phyloP scores from a whole-genome alignment of 1,140 invertebrate genomes.

The Lasioglossum baleicum region DNA sequence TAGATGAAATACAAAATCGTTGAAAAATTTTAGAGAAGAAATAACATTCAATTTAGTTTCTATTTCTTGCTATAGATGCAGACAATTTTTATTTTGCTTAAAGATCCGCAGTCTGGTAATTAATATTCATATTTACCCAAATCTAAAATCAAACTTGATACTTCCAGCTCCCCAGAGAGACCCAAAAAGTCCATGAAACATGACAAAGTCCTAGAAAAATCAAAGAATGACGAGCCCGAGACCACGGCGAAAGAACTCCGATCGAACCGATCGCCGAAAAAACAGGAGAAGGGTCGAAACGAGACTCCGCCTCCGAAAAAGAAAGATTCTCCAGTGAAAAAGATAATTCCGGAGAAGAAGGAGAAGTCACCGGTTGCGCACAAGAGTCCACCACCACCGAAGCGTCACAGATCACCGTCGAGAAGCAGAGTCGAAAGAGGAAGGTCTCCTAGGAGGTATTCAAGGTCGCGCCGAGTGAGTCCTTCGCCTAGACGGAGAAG shows the following conservation, averaged over 20 bases:
- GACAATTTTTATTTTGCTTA: too few relatives aligned
- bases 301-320: constrained; percentile 62
- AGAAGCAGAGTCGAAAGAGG: constrained; percentile 58
- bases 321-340: constrained; percentile 61
- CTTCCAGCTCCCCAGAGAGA: constrained; percentile 69
- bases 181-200: constrained; percentile 68
- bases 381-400: constrained; percentile 47
- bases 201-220: constrained; percentile 63
- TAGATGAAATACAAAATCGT: too few relatives aligned
- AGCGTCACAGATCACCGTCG: constrained; percentile 61
- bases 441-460: constrained; percentile 69
- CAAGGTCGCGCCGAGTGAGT: constrained; percentile 63
- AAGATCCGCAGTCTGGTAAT: too few relatives aligned
- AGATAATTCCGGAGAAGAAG: constrained; percentile 37
- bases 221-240: constrained; percentile 57
- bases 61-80: too few relatives aligned
- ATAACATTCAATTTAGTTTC: too few relatives aligned
- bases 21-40: too few relatives aligned
- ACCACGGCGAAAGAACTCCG: constrained; percentile 41
- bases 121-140: not conserved
- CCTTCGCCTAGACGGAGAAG: constrained; percentile 68
- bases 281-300: constrained; percentile 60
- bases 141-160: not conserved
- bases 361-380: constrained; percentile 56
- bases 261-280: constrained; percentile 64